Evolutionary conservation across 1,140 invertebrate species (phyloP).

Genomic region (Octopus bimaculoides): DNA sequence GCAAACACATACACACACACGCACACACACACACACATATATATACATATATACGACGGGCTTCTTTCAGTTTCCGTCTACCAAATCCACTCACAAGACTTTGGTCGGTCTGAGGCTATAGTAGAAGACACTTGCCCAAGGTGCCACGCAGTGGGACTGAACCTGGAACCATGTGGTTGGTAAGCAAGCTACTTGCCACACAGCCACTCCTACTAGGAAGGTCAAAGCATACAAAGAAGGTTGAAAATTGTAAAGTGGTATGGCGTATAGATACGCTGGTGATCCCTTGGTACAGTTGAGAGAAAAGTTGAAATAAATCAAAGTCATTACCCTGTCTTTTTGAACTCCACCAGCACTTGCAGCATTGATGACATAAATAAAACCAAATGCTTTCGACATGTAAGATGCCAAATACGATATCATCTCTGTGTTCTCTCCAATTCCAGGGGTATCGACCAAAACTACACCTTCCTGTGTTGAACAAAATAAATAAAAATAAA

Average conservation of each 20-base stretch:
- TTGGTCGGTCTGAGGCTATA: too few species aligned
- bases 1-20: background rate
- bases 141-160: too few species aligned
- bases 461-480: constrained; percentile 38
- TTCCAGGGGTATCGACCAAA: constrained; percentile 45
- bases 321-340: constrained; percentile 34
- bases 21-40: background rate
- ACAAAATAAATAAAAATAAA: background rate
- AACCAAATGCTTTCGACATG: constrained; percentile 36
- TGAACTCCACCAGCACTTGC: constrained; percentile 38
- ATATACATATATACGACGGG: background rate
- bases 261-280: too few species aligned
- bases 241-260: too few species aligned
- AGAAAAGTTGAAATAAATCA: background rate
- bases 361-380: constrained; percentile 44
- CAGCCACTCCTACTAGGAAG: too few species aligned
- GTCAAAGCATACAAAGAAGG: too few species aligned
- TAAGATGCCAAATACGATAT: constrained; percentile 29
- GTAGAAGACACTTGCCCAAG: too few species aligned
- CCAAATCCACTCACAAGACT: too few species aligned
- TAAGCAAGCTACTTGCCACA: too few species aligned
- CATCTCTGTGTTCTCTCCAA: constrained; percentile 37
- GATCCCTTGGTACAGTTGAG: too few species aligned
- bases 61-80: too few species aligned
- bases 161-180: too few species aligned